Conservation (phyloP, 2,888 invertebrate species). For the Ophion ellenae region DNA sequence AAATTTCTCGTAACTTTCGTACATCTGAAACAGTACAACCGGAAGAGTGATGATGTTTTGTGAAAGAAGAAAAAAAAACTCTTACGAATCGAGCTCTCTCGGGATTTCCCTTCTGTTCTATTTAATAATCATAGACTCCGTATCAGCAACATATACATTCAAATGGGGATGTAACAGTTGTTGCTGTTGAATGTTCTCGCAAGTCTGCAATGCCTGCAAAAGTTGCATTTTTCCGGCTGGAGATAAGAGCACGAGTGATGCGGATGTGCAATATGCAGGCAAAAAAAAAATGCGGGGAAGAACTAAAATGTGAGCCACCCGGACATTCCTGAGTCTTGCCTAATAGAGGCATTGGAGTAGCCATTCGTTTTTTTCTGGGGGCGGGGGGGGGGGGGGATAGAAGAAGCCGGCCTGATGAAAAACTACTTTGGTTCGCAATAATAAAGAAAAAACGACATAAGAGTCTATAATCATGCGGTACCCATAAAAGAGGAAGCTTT, state of each 20-base stretch:
- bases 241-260: constrained; percentile 50
- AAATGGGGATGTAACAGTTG: constrained; percentile 29
- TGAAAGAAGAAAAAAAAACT: not conserved
- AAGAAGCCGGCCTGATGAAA: too few relatives aligned
- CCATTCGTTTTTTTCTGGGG: too few relatives aligned
- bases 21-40: not conserved
- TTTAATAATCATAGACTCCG: not conserved
- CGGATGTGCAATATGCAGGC: not conserved
- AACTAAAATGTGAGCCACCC: not conserved
- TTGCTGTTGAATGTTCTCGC: constrained; percentile 28
- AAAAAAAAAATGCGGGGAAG: constrained; percentile 2
- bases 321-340: not conserved
- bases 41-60: not conserved
- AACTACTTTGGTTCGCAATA: too few relatives aligned
- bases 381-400: too few relatives aligned
- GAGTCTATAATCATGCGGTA: too few relatives aligned
- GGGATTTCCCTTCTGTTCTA: constrained; percentile 28
- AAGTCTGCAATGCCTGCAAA: constrained; percentile 11
- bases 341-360: too few relatives aligned
- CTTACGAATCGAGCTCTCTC: not conserved
- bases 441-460: too few relatives aligned
- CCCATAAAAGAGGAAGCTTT: too few relatives aligned
- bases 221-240: constrained; percentile 55
- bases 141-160: not conserved
- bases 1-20: not conserved